Base-by-base conservation (phyloP, 1,140 invertebrate species). In the Ceratina australensis region DNA sequence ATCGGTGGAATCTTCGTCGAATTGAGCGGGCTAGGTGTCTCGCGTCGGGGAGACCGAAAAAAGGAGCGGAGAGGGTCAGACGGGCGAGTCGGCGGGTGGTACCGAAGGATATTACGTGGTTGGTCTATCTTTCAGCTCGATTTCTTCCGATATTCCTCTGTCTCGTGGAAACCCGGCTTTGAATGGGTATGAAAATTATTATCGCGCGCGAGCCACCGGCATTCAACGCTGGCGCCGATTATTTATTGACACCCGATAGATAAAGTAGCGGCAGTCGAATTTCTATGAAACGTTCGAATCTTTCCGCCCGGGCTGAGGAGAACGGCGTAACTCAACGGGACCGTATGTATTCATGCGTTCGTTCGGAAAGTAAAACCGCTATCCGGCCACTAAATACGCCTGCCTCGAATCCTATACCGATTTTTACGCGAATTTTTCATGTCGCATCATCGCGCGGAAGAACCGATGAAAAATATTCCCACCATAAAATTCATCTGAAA, bases 71-170 rank as follows among this genome's bases (percentile, higher is more conserved):
- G 33, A 18, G n/a, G 59, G n/a, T 64, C 57, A 54, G 26, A 65
- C 2, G 16, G 15, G 10, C 22, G 47, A 26, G n/a, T n/a, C 22
- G 16, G 50, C 4, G 54, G 24, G 8, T 24, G 56, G 60, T 33
- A 52, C 47, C 60, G 33, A 20, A 67, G 74, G 75, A 84, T 84
- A 84, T 85, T 85, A 85, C 83, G 78, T 81, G 72, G 83, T 61
- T 72, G 79, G 66, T 85, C 79, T 85, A 85, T 85, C 83, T 85
- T 85, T 85, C 83, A 85, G 79, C 82, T 85, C 83, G 83, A 85
- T 85, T 85, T 85, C 83, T 85, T 79, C 82, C 83, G 83, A 85
- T 85, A 85, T 85, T 85, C 83, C 82, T 84, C 82, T 85, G 82
- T 85, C 83, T 85, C 83, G 79, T 60, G 74, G 56, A 84, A 67